Evolutionary conservation across 1,140 invertebrate genomes (phyloP).

Genomic region (Drosophila ironensis): DNA sequence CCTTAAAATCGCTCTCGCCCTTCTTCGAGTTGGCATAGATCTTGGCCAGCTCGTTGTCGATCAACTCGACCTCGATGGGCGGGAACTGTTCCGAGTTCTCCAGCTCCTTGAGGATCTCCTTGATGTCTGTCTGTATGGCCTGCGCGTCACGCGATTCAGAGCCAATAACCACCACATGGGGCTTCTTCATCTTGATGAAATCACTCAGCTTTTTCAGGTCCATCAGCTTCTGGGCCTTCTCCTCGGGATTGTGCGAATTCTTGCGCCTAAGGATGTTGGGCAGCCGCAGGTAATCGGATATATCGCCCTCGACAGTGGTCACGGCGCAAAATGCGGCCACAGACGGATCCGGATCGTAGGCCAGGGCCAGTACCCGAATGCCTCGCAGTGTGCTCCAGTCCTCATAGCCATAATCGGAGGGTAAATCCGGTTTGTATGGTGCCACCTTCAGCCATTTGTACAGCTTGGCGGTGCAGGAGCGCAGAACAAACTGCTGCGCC

Average conservation of each 20-base stretch:
- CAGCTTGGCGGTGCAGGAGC: slow-evolving; percentile 91
- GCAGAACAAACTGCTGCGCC: slow-evolving; percentile 94
- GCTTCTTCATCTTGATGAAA: slow-evolving; percentile 95
- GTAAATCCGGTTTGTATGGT: slow-evolving; percentile 87
- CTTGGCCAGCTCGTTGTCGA: slow-evolving; percentile 95
- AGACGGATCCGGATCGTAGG: slow-evolving; percentile 91
- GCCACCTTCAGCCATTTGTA: slow-evolving; percentile 96
- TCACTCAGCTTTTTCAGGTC: slow-evolving; percentile 92
- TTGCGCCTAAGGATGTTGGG: slow-evolving; percentile 92
- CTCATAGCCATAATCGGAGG: slow-evolving; percentile 91
- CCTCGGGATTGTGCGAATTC: slow-evolving; percentile 88
- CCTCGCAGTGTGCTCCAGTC: slow-evolving; percentile 95
- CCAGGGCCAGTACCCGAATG: slow-evolving; percentile 92
- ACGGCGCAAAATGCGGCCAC: slow-evolving; percentile 95
- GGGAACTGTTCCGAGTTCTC: slow-evolving; percentile 95
- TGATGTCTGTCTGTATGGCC: slow-evolving; percentile 93
- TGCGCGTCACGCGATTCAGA: slow-evolving; percentile 95
- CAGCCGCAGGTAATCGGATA: slow-evolving; percentile 94
- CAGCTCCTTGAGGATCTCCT: slow-evolving; percentile 88
- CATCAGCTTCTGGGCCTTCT: slow-evolving; percentile 88
- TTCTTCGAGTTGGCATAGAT: slow-evolving; percentile 96
- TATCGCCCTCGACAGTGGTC: slow-evolving; percentile 94
- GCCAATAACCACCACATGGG: slow-evolving; percentile 95
- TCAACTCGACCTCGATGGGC: slow-evolving; percentile 92
- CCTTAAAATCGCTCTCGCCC: slow-evolving; percentile 93